Evolutionary conservation across 2,113 vertebrate species (phyloP).

Genomic region (Nicator chloris): DNA sequence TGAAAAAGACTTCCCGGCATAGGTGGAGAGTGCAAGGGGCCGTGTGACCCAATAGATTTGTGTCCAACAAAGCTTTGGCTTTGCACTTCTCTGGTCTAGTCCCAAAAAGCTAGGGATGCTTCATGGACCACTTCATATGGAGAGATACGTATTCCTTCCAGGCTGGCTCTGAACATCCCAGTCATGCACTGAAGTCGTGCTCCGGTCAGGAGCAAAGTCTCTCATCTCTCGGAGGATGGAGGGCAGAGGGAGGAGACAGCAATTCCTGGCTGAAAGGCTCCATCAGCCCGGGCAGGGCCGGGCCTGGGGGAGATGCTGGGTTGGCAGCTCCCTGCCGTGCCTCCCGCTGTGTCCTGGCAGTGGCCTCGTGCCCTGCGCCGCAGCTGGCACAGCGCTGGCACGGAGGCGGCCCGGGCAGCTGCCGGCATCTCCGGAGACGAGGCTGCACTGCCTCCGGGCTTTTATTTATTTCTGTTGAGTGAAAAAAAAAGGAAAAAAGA

Average conservation of each 20-base stretch:
- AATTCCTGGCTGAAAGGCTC: not conserved
- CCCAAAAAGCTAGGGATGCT: not conserved
- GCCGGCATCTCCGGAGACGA: not conserved
- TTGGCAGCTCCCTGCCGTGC: not conserved
- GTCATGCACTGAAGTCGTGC: fast-evolving
- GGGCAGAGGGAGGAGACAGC: not conserved
- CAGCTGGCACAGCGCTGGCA: constrained; percentile 32
- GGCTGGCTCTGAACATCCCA: not conserved
- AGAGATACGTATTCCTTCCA: fast-evolving
- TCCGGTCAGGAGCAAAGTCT: fast-evolving
- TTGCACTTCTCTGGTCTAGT: not conserved
- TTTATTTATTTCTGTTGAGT: not conserved
- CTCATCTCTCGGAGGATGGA: not conserved
- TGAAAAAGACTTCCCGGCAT: not conserved
- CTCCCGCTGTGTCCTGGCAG: not conserved
- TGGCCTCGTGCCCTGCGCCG: not conserved
- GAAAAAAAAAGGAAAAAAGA: not conserved
- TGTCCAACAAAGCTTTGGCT: not conserved
- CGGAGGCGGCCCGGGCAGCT: not conserved
- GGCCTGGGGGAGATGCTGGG: fast-evolving
- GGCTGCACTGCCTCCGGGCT: constrained; percentile 8
- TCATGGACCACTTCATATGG: fast-evolving
- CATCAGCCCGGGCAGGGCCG: not conserved
- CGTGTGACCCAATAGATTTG: not conserved
- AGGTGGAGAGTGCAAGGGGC: not conserved